These are phyloP conservation scores for Monopis laevigella DNA, from an alignment of 2,888 invertebrate genomes.

Conservation along the genomic window DNA sequence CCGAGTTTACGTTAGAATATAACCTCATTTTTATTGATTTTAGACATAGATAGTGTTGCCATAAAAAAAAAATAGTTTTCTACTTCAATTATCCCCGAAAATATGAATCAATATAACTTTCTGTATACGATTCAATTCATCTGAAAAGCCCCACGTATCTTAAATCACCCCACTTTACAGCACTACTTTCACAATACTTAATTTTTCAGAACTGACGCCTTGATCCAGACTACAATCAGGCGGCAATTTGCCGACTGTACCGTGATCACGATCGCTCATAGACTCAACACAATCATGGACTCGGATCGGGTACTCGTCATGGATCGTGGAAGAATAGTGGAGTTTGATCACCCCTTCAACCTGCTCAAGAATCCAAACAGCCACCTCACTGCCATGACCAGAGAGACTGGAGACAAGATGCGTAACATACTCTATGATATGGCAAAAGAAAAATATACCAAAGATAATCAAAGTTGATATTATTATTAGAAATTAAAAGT, in stretches of 20 bases:
- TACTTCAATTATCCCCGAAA: too few relatives aligned
- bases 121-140: too few relatives aligned
- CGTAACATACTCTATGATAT: constrained; percentile 35
- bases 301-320: constrained; percentile 88
- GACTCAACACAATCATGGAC: constrained; percentile 92
- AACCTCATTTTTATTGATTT: too few relatives aligned
- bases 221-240: constrained; percentile 86
- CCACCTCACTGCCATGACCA: constrained; percentile 72
- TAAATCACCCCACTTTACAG: too few relatives aligned
- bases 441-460: constrained; percentile 29
- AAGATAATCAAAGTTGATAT: neutral
- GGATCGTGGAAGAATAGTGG: constrained; percentile 78
- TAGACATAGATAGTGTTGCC: too few relatives aligned
- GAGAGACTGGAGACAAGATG: constrained; percentile 69
- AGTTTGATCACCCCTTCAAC: constrained; percentile 74
- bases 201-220: constrained; percentile 66
- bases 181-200: constrained; percentile 14
- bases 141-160: too few relatives aligned
- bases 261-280: constrained; percentile 90
- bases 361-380: constrained; percentile 69
- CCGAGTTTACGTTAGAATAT: too few relatives aligned
- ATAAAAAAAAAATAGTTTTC: too few relatives aligned
- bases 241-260: constrained; percentile 81
- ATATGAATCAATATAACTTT: too few relatives aligned
- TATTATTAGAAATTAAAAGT: too few relatives aligned